Evolutionary conservation across 2,888 invertebrate species (phyloP), one percentile per base, ranked within the genome.

Genomic region (Eristalis arbustorum): DNA sequence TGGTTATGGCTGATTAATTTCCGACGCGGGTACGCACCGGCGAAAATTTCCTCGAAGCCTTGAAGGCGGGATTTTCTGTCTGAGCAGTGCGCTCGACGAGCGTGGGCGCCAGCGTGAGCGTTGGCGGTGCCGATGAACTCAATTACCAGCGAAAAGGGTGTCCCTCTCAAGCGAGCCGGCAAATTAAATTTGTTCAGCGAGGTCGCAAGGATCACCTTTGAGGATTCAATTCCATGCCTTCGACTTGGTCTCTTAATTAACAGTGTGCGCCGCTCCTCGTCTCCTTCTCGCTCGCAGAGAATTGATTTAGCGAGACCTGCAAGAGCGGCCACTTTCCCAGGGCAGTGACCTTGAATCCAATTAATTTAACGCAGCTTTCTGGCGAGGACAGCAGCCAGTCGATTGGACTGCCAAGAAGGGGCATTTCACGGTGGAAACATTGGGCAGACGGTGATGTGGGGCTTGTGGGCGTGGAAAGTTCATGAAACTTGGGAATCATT

Each of bases 161-260:
- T 37, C 63, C 22, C 63, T 64, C 63, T 64, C 63, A 64, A 64
- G 34, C 23, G 63, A 64, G 63, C 37, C 63, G 63, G 37, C 23
- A 37, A 64, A 64, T 64, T 64, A 34, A 64, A 64, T 64, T 64
- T 37, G 63, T 37, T 64, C 37, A 64, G 37, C 13, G 63, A 64
- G 37, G 63, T 64, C 11, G 63, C 63, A 37, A 37, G 23, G 34
- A 64, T 11, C 37, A 64, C 18, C 63, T 64, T 64, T 34, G 34
- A 23, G 37, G 63, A 64, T 64, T 64, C 63, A 64, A 23, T 37
- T 22, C 37, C 22, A 49, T 49, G 22, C 63, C 13, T 37, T 6
- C 22, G 63, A 40, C 37, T 23, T 64, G 23, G 37, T 34, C 37
- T 64, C 63, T 11, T 64, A 64, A 64, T 64, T 64, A 64, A 64